phyloP scores from a whole-genome alignment of 2,113 vertebrate genomes.

The Sylvietta virens region DNA sequence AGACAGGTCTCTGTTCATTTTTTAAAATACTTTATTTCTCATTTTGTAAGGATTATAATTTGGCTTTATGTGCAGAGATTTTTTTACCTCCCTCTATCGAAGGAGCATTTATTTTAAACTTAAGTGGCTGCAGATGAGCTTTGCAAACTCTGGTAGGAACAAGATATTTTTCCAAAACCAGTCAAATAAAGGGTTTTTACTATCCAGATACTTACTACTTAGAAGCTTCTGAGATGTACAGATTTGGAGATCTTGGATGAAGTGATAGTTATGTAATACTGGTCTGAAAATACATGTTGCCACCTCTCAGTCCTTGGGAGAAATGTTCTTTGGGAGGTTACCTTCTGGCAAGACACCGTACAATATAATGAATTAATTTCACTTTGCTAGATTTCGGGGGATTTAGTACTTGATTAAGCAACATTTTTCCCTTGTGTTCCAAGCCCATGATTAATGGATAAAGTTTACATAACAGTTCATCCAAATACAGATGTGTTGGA shows the following conservation, averaged over 20 bases:
- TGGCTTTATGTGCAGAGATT: background rate
- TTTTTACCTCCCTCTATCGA: background rate
- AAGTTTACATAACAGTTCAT: background rate
- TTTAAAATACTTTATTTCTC: background rate
- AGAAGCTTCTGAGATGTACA: background rate
- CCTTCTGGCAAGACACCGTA: background rate
- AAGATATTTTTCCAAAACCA: background rate
- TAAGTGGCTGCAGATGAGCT: background rate
- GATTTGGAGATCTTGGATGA: background rate
- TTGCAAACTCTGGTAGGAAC: background rate
- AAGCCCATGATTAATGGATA: background rate
- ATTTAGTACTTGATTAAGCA: background rate
- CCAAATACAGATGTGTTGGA: background rate
- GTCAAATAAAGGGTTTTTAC: background rate
- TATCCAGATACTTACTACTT: background rate
- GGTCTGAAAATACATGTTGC: background rate
- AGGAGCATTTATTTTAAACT: background rate
- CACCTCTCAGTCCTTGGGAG: background rate
- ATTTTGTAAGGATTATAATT: background rate
- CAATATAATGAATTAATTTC: background rate
- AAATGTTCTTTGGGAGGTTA: background rate
- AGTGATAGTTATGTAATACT: background rate
- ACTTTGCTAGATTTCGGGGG: background rate
- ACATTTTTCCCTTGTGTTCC: background rate
- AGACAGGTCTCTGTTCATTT: background rate